phyloP scores from a whole-genome alignment of 2,113 vertebrate species.

The Pteronura brasiliensis region DNA sequence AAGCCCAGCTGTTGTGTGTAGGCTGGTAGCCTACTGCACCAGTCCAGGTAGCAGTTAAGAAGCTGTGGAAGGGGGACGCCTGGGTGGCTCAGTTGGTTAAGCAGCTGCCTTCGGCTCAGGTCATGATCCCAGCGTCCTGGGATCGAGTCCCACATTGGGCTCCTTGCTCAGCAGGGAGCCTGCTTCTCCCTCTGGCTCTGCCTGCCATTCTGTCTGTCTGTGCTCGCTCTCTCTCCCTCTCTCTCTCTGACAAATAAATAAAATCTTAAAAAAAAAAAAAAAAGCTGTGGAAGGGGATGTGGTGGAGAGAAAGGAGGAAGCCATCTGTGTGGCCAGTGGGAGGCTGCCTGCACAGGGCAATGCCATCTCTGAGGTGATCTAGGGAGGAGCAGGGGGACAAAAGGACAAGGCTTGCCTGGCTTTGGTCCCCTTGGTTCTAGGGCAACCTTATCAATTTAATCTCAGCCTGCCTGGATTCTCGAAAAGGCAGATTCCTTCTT shows the following conservation, averaged over 20 bases:
- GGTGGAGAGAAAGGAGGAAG: not conserved
- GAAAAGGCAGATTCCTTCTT: not conserved
- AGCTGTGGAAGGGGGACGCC: not conserved
- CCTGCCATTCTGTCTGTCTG: too few relatives aligned
- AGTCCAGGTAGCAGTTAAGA: not conserved
- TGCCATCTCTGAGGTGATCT: not conserved
- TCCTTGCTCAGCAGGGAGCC: too few relatives aligned
- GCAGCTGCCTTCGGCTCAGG: too few relatives aligned
- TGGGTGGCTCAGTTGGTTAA: too few relatives aligned
- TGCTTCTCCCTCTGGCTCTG: too few relatives aligned
- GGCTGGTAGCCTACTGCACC: too few relatives aligned
- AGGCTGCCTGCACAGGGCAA: not conserved
- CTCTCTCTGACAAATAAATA: too few relatives aligned
- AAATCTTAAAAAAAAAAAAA: too few relatives aligned
- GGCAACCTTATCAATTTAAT: not conserved
- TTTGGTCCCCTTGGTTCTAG: slow-evolving; percentile 8
- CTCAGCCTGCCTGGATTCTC: not conserved
- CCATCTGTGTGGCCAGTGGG: not conserved
- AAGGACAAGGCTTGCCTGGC: not conserved
- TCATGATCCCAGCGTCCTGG: too few relatives aligned
- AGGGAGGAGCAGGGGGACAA: not conserved
- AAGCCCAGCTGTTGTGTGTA: not conserved
- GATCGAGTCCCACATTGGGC: too few relatives aligned
- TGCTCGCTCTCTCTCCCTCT: too few relatives aligned
- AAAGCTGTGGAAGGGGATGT: not conserved